phyloP scores from a whole-genome alignment of 2,797 vertebrate species.

The Xerus rutilus region DNA sequence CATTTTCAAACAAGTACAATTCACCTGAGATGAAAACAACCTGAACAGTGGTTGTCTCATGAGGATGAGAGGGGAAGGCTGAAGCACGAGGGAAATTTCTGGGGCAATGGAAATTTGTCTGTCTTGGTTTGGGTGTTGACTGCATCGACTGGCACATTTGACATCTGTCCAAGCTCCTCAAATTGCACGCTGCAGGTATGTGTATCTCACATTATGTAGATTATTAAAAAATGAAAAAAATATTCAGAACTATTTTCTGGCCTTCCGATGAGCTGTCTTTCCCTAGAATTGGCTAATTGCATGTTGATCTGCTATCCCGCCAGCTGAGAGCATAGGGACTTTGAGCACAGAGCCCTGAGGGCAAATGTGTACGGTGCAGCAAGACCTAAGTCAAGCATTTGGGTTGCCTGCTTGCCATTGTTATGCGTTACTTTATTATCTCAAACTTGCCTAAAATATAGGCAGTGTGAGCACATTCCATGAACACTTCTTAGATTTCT shows the following conservation, averaged over 20 bases:
- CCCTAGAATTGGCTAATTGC: not conserved
- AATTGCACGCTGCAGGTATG: not conserved
- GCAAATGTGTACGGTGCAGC: not conserved
- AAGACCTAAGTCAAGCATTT: not conserved
- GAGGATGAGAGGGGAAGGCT: not conserved
- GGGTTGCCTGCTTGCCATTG: not conserved
- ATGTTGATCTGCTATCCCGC: not conserved
- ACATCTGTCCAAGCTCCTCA: not conserved
- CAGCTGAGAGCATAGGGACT: not conserved
- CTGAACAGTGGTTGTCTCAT: not conserved
- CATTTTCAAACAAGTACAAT: not conserved
- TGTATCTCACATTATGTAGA: not conserved
- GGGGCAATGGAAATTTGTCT: not conserved
- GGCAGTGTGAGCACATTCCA: not conserved
- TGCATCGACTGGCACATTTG: not conserved
- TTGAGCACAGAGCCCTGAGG: no score
- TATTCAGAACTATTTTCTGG: not conserved
- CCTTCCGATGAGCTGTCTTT: not conserved
- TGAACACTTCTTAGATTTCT: not conserved
- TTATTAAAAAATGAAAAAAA: not conserved
- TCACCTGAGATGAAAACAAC: not conserved
- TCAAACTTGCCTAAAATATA: constrained; percentile 18
- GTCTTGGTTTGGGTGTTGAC: not conserved
- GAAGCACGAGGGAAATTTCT: not conserved
- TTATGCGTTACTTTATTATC: not conserved